Conservation (phyloP, 2,797 vertebrate species). For the Rhinella marina region DNA sequence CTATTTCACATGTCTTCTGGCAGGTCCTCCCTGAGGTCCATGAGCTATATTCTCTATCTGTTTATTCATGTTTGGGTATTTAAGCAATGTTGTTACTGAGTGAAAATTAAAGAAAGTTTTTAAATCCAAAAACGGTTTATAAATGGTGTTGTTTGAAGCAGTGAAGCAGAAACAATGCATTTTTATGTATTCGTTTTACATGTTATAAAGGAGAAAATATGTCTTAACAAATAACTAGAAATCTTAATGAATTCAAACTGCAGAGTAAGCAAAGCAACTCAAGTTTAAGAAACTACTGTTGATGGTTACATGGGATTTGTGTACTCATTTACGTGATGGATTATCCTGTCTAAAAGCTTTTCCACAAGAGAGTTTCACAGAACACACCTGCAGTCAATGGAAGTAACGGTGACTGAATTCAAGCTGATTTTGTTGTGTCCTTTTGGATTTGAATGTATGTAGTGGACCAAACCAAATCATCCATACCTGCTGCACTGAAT, state of each 20-base stretch:
- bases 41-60: background rate
- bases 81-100: background rate
- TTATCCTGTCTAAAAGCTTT: constrained; percentile 43
- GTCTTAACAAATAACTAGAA: background rate
- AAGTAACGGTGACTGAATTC: constrained; percentile 45
- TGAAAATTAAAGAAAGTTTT: background rate
- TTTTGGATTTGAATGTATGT: constrained; percentile 33
- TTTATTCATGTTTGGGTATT: background rate
- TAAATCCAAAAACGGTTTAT: background rate
- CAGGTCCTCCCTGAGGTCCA: background rate
- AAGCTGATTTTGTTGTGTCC: constrained; percentile 37
- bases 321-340: constrained; percentile 54
- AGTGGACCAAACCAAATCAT: constrained; percentile 40
- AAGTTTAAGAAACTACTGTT: constrained; percentile 37
- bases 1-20: background rate
- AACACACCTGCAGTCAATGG: constrained; percentile 44
- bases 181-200: constrained; percentile 4
- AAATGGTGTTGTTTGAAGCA: constrained; percentile 1
- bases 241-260: background rate
- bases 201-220: background rate
- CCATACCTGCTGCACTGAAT: constrained; percentile 28
- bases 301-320: constrained; percentile 33
- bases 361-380: constrained; percentile 22
- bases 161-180: background rate
- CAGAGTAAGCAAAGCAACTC: background rate